Conservation (phyloP, 92 coral and sea anemone species). For the Diadumene lineata region DNA sequence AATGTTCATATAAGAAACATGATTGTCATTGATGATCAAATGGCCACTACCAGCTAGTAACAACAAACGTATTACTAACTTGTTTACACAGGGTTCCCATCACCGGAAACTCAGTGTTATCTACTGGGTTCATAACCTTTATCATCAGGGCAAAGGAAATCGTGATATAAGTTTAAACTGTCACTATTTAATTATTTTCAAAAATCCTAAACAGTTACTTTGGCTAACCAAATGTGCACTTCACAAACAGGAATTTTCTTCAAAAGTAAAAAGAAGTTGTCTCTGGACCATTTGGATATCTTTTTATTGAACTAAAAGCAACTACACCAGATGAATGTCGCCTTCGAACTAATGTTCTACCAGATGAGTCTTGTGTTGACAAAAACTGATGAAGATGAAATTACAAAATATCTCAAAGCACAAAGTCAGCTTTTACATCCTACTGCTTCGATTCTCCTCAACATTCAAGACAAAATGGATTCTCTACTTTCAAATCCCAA, state of each 20-base stretch:
- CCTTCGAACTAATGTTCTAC: constrained; percentile 45
- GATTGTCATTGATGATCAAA: constrained; percentile 46
- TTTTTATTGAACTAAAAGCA: constrained; percentile 56
- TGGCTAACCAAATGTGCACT: constrained; percentile 54
- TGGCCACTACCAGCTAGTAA: constrained; percentile 25
- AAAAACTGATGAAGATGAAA: neutral
- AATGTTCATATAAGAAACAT: constrained; percentile 4
- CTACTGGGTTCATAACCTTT: constrained; percentile 36
- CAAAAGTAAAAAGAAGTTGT: constrained; percentile 47
- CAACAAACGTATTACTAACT: constrained; percentile 21
- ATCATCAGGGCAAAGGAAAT: constrained; percentile 45
- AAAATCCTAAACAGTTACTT: constrained; percentile 48
- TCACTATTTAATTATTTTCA: constrained; percentile 25
- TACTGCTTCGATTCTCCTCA: neutral
- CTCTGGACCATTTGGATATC: constrained; percentile 44
- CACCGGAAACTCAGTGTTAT: constrained; percentile 43
- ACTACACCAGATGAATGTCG: constrained; percentile 43
- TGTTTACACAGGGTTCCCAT: constrained; percentile 47
- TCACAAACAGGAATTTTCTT: constrained; percentile 30
- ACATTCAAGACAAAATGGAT: neutral
- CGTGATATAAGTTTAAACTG: constrained; percentile 32
- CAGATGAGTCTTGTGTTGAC: too few relatives aligned
- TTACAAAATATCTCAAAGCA: neutral
- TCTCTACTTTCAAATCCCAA: neutral
- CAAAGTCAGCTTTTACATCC: neutral